These are phyloP conservation scores for Raja brachyura DNA, from an alignment of 2,113 vertebrate genomes.

Conservation along the genomic window DNA sequence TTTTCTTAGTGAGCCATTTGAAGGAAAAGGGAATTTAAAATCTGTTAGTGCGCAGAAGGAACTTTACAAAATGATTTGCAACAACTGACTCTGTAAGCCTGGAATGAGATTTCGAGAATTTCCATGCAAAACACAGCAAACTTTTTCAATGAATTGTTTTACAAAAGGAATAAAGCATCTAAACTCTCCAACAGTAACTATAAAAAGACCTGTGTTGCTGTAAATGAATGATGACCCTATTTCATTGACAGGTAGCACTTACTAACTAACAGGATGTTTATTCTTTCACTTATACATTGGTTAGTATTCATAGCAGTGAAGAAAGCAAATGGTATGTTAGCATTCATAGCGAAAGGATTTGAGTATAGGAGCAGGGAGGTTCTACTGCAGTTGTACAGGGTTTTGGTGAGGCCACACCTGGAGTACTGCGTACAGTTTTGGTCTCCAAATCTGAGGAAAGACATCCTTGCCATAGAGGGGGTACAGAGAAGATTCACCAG, in stretches of 20 bases:
- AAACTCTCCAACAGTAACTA: background rate
- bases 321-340: too few species aligned
- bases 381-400: too few species aligned
- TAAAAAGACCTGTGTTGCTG: background rate
- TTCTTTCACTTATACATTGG: background rate
- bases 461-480: too few species aligned
- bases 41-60: background rate
- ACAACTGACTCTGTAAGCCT: background rate
- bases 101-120: background rate
- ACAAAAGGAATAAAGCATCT: background rate
- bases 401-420: too few species aligned
- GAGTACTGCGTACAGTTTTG: too few species aligned
- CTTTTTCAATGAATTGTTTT: background rate
- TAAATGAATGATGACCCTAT: constrained; percentile 5
- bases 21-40: background rate
- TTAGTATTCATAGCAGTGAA: background rate
- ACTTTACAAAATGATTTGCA: background rate
- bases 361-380: too few species aligned
- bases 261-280: constrained; percentile 27
- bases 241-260: background rate
- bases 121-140: background rate
- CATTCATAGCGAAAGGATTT: too few species aligned
- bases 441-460: too few species aligned
- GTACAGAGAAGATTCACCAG: too few species aligned
- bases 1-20: background rate